Evolutionary conservation across 1,140 invertebrate genomes (phyloP).

Genomic region (Penaeus chinensis): DNA sequence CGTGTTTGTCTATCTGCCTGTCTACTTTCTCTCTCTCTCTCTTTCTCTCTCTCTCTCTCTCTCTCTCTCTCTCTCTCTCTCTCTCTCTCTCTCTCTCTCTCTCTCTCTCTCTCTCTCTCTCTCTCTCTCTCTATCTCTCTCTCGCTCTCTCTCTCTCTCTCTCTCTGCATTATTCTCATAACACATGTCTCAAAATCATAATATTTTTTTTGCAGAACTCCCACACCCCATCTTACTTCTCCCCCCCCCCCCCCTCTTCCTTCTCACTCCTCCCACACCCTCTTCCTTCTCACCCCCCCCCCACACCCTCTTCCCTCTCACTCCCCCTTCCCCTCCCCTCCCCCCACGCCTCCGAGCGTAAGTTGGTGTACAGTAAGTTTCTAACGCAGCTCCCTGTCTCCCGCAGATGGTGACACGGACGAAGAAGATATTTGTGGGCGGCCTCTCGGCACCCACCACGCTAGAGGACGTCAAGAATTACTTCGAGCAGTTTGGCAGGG

Average conservation of each 20-base stretch:
- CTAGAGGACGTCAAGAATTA: slow-evolving; percentile 99
- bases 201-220: too few species aligned
- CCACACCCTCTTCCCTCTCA: too few species aligned
- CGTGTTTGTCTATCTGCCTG: too few species aligned
- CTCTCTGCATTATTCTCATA: too few species aligned
- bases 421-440: slow-evolving; percentile 99
- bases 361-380: background rate
- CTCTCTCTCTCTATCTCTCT: slow-evolving; percentile 17
- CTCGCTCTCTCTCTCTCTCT: background rate
- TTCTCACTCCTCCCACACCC: too few species aligned
- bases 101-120: slow-evolving; percentile 4
- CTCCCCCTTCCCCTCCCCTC: too few species aligned
- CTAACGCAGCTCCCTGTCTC: slow-evolving; percentile 45
- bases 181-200: too few species aligned
- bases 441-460: slow-evolving; percentile 97
- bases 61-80: slow-evolving; percentile 24
- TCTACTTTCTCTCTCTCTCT: too few species aligned
- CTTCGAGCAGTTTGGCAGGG: slow-evolving; percentile 99
- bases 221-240: too few species aligned
- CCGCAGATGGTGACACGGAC: slow-evolving; percentile 99
- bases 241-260: too few species aligned
- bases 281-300: too few species aligned
- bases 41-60: background rate
- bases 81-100: slow-evolving; percentile 12
- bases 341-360: too few species aligned